Evolutionary conservation across 2,113 vertebrate species (phyloP).

Genomic region (Oxyura jamaicensis): DNA sequence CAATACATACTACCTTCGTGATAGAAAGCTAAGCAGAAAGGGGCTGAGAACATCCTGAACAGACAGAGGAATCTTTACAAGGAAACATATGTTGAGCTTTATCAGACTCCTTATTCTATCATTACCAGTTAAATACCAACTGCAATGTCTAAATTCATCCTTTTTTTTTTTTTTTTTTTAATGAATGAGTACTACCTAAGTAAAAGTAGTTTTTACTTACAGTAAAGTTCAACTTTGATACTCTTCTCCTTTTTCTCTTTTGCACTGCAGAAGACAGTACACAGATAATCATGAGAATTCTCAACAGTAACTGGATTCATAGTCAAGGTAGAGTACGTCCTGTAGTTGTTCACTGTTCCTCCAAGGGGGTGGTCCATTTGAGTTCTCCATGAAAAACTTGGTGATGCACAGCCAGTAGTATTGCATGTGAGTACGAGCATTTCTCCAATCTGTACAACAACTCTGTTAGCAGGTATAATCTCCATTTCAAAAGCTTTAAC

Average conservation of each 20-base stretch:
- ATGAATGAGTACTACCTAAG: background rate
- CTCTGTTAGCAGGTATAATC: slow-evolving; percentile 21
- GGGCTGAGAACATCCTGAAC: background rate
- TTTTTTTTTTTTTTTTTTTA: background rate
- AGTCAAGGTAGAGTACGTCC: slow-evolving; percentile 61
- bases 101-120: background rate
- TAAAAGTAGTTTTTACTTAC: slow-evolving; percentile 71
- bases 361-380: slow-evolving; percentile 68
- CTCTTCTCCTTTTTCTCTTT: slow-evolving; percentile 42
- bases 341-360: slow-evolving; percentile 5
- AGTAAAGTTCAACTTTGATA: slow-evolving; percentile 72
- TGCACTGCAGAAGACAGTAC: slow-evolving; percentile 61
- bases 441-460: slow-evolving; percentile 64
- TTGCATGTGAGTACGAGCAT: slow-evolving; percentile 55
- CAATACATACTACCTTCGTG: background rate
- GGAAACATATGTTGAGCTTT: background rate
- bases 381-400: slow-evolving; percentile 76
- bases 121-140: background rate
- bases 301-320: slow-evolving; percentile 61
- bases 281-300: slow-evolving; percentile 72
- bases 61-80: background rate
- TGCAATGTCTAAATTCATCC: background rate
- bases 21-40: background rate
- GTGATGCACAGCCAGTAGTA: slow-evolving; percentile 67
- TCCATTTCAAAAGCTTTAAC: slow-evolving; percentile 61